Percentiles rank a stretch among this genome's conserved stretches.
Conservation (phyloP, 2,113 vertebrate genomes). For the Aythya baeri region DNA sequence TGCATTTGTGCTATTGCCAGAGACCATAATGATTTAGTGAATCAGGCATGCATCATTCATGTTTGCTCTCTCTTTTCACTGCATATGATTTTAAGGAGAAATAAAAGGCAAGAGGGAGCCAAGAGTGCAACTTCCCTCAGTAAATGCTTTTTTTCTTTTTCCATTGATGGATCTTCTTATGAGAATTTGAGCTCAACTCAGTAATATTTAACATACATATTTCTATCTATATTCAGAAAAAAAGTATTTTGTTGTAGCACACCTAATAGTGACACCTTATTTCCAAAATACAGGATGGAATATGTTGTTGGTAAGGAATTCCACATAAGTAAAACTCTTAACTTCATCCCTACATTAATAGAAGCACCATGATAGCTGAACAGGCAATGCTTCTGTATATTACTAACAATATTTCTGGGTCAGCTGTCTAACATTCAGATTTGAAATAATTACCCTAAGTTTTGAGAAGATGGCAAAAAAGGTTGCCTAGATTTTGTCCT, state of each 20-base stretch:
- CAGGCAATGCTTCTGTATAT: not conserved
- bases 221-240: not conserved
- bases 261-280: not conserved
- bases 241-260: not conserved
- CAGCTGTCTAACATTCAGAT: not conserved
- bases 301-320: not conserved
- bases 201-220: not conserved
- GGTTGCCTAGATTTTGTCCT: not conserved
- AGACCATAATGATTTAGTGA: constrained; percentile 51
- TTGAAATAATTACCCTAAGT: not conserved
- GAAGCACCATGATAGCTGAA: not conserved
- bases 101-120: constrained; percentile 41
- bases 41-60: constrained; percentile 53
- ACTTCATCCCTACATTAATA: not conserved
- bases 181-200: not conserved
- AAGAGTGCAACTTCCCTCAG: not conserved
- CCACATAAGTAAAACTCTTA: not conserved
- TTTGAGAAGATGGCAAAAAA: not conserved
- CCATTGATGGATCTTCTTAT: not conserved
- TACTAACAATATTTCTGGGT: not conserved
- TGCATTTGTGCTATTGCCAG: constrained; percentile 36
- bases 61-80: constrained; percentile 4
- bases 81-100: constrained; percentile 52
- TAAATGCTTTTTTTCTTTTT: not conserved
- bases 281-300: not conserved